Evolutionary conservation across 2,888 invertebrate species (phyloP).

Genomic region (Trichopoda pennipes): DNA sequence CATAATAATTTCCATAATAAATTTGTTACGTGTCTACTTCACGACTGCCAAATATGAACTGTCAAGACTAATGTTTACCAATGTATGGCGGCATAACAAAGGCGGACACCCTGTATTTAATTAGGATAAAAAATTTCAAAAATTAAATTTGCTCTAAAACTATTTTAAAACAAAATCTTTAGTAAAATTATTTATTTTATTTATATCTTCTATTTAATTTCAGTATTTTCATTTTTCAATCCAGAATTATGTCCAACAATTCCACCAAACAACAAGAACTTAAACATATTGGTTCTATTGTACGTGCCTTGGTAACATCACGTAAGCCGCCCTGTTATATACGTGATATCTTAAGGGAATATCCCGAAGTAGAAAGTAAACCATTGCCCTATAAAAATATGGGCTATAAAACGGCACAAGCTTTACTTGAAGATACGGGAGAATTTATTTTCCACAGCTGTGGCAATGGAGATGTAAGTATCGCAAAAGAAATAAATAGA

Average conservation of each 20-base stretch:
- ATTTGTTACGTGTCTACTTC: no score
- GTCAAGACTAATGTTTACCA: no score
- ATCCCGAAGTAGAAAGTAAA: conserved; percentile 84
- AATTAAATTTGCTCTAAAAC: no score
- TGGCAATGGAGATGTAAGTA: conserved; percentile 82
- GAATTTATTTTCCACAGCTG: conserved; percentile 82
- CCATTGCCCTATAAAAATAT: conserved; percentile 84
- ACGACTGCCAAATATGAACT: no score
- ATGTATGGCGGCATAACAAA: no score
- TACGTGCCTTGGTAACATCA: conserved; percentile 77
- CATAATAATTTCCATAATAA: no score
- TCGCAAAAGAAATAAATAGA: background rate
- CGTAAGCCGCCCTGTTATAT: conserved; percentile 76
- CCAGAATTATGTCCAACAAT: conserved; percentile 59
- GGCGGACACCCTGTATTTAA: no score
- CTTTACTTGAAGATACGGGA: conserved; percentile 84
- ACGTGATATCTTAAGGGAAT: conserved; percentile 83
- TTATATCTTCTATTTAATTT: no score
- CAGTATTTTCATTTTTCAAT: background rate
- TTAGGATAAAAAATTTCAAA: no score
- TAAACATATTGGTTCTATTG: conserved; percentile 73
- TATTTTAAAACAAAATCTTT: background rate
- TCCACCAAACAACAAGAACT: conserved; percentile 71
- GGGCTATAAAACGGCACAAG: conserved; percentile 84
- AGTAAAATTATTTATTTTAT: no score